Percentiles rank a stretch among this genome's conserved stretches.
Conservation (phyloP, 2,113 vertebrate species). For the Montifringilla adamsi region DNA sequence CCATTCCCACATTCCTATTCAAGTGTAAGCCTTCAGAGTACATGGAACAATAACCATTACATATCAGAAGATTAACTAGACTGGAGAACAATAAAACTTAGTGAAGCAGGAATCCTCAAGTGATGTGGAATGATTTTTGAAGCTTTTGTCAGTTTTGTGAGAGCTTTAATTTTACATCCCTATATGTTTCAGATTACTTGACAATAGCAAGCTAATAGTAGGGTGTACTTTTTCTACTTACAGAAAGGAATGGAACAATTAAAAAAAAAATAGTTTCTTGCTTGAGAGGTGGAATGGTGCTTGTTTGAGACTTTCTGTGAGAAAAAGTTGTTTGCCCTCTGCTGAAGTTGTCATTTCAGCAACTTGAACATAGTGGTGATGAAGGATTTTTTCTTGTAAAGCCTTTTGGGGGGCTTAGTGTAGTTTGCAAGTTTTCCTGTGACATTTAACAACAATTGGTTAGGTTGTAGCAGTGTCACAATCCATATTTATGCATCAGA, state of each 20-base stretch:
- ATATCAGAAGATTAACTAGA: conserved; percentile 59
- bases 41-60: conserved; percentile 54
- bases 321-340: neutral
- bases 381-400: neutral
- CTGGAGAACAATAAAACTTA: conserved; percentile 37
- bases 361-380: neutral
- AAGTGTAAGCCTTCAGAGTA: conserved; percentile 29
- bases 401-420: neutral
- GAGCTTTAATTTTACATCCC: conserved; percentile 43
- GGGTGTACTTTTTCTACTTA: neutral
- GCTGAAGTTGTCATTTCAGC: neutral
- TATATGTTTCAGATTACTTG: conserved; percentile 16
- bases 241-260: neutral
- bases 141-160: conserved; percentile 49
- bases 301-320: neutral
- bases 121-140: conserved; percentile 56
- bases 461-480: neutral
- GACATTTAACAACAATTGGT: neutral
- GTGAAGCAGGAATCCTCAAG: conserved; percentile 42
- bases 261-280: neutral
- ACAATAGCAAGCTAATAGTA: conserved; percentile 5
- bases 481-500: neutral
- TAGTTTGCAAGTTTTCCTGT: neutral
- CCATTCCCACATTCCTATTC: conserved; percentile 44
- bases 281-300: neutral